Base-by-base conservation (phyloP, 2,888 invertebrate species). In the Argyresthia albistria region DNA sequence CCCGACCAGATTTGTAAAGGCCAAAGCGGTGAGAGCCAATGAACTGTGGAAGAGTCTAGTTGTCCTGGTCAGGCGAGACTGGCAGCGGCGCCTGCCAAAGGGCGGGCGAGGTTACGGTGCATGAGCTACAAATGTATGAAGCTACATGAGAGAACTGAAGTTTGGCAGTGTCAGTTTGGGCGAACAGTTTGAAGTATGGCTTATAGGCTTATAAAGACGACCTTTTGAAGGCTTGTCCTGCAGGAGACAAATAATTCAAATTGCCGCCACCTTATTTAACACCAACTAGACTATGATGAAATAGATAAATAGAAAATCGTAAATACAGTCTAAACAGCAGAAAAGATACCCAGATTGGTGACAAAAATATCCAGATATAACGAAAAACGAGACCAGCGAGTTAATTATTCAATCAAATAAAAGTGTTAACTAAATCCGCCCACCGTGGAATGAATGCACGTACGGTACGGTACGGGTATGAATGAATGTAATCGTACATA, bases 1-100 rank as follows among this genome's bases (percentile, higher is more conserved):
- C 55, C 59, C 51, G 53, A 55, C 56, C 57, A 58, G 55, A 59
- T 57, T 58, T 56, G 52, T 14, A 59, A 59, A 55, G 58, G 61
- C 57, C 46, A 52, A 42, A 53, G 53, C 50, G 57, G 61, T 57
- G 65, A 57, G 64, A 69, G 71, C 67, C 70, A 70, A 71, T 70
- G 67, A 39, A 53, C 39, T 39, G 45, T 9, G 6, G 50, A 45
- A 62, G 57, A 73, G 60, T 73, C 76, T 61, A 50, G 50, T 50
- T 65, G 62, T 53, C 56, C 57, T 75, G 72, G 76, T 58, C 63
- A 47, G 45, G 53, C 56, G 55, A 58, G 61, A 70, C 69, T 70
- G 69, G 73, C 72, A 72, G 57, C 62, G 60, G 60, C 63, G 68
- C 59, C 66, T 77, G 78, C 73, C 78, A 76, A 78, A 73, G 75